phyloP scores from a whole-genome alignment of 2,888 invertebrate species.

The Eudasyphora cyanicolor region DNA sequence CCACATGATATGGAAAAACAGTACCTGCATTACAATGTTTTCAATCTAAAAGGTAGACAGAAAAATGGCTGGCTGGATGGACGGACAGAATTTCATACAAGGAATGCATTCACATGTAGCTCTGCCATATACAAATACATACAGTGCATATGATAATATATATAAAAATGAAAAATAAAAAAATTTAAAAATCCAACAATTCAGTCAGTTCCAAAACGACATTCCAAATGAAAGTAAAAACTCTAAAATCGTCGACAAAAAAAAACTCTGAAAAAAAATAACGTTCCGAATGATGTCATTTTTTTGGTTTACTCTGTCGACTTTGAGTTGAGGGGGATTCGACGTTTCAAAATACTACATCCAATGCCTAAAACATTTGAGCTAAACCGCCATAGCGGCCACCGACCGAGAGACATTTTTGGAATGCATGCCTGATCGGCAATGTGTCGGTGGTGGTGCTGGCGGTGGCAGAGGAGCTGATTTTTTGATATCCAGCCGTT shows the following conservation, averaged over 20 bases:
- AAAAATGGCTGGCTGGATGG: no score
- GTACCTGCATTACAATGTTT: constrained; percentile 14
- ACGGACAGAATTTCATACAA: no score
- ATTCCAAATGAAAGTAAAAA: constrained; percentile 64
- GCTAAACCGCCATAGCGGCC: constrained; percentile 11
- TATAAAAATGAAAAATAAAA: constrained; percentile 22
- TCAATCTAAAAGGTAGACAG: no score
- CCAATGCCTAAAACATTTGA: constrained; percentile 28
- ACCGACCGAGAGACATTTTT: constrained; percentile 22
- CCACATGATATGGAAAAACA: neutral
- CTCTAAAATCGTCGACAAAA: constrained; percentile 49
- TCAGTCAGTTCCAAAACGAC: no score
- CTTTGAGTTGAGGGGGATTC: constrained; percentile 17
- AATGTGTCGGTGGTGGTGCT: neutral
- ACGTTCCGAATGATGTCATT: constrained; percentile 60
- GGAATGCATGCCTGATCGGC: constrained; percentile 57
- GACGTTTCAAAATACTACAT: constrained; percentile 21
- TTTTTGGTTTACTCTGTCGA: constrained; percentile 37
- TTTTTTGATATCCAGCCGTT: neutral
- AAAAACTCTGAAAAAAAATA: constrained; percentile 28
- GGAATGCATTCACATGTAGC: neutral
- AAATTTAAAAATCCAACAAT: constrained; percentile 34
- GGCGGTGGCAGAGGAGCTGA: no score
- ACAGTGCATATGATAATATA: neutral
- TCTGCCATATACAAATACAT: neutral